These are phyloP conservation scores for Cygnus atratus DNA, from an alignment of 2,113 vertebrate genomes.

Conservation along the genomic window DNA sequence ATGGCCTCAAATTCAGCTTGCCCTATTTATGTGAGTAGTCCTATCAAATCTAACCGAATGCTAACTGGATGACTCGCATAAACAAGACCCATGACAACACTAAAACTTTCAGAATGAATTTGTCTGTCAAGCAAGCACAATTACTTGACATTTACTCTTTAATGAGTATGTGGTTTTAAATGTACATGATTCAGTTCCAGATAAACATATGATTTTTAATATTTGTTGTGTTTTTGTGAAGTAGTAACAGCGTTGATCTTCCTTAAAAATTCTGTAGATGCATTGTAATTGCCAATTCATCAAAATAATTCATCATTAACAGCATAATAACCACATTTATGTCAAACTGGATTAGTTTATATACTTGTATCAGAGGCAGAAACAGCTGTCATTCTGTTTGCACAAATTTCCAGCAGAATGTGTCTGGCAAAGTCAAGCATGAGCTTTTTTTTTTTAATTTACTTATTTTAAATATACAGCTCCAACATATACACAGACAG, in stretches of 20 bases:
- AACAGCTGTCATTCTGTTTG: conserved; percentile 55
- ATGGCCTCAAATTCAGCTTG: neutral
- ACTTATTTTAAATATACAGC: neutral
- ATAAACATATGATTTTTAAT: neutral
- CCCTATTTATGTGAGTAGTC: neutral
- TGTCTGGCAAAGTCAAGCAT: conserved; percentile 31
- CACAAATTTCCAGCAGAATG: conserved; percentile 25
- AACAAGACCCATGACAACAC: neutral
- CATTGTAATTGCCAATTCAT: conserved; percentile 45
- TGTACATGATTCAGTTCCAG: neutral
- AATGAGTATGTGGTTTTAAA: conserved; percentile 3
- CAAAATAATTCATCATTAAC: conserved; percentile 55
- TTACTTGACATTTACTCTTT: conserved; percentile 38
- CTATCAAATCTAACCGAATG: neutral
- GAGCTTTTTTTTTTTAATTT: neutral
- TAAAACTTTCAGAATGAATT: conserved; percentile 2
- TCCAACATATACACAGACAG: neutral
- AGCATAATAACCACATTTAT: conserved; percentile 33
- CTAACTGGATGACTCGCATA: neutral
- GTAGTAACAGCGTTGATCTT: neutral
- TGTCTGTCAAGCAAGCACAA: conserved; percentile 41
- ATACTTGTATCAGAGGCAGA: conserved; percentile 38
- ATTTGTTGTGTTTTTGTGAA: neutral
- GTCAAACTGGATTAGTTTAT: conserved; percentile 51
- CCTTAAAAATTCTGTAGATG: conserved; percentile 21